These are phyloP conservation scores for Eudyptes chrysolophus DNA, from an alignment of 2,113 vertebrate species.

Conservation along the genomic window DNA sequence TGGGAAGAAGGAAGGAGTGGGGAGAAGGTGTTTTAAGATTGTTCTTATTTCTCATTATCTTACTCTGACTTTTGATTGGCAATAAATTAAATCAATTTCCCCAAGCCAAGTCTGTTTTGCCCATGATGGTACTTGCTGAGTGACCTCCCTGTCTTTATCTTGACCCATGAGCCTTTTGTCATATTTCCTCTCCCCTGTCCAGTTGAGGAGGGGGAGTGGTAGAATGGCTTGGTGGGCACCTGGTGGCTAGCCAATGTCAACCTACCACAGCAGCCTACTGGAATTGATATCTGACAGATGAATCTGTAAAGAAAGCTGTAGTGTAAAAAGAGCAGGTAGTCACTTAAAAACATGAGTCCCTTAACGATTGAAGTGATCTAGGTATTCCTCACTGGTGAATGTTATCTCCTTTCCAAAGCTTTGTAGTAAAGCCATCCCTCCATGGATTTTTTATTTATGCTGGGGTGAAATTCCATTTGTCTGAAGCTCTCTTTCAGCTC, in stretches of 20 bases:
- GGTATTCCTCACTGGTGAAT: background rate
- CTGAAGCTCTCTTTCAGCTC: background rate
- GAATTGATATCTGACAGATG: background rate
- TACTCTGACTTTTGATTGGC: background rate
- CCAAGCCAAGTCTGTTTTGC: rapidly evolving
- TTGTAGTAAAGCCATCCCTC: background rate
- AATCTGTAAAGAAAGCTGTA: background rate
- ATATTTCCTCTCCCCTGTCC: background rate
- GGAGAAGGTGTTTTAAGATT: background rate
- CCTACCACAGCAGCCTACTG: background rate
- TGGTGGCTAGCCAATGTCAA: background rate
- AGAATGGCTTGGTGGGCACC: background rate
- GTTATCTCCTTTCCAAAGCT: background rate
- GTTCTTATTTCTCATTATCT: background rate
- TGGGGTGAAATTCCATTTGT: background rate
- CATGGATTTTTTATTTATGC: background rate
- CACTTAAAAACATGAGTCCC: background rate
- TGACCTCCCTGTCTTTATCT: background rate
- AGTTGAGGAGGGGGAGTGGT: background rate
- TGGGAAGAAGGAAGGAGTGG: background rate
- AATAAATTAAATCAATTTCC: background rate
- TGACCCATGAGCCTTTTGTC: background rate
- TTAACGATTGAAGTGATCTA: background rate
- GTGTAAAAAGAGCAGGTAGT: background rate
- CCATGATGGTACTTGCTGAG: background rate